Evolutionary conservation across 2,113 vertebrate genomes (phyloP).

Genomic region (Notarius lentiginosus): DNA sequence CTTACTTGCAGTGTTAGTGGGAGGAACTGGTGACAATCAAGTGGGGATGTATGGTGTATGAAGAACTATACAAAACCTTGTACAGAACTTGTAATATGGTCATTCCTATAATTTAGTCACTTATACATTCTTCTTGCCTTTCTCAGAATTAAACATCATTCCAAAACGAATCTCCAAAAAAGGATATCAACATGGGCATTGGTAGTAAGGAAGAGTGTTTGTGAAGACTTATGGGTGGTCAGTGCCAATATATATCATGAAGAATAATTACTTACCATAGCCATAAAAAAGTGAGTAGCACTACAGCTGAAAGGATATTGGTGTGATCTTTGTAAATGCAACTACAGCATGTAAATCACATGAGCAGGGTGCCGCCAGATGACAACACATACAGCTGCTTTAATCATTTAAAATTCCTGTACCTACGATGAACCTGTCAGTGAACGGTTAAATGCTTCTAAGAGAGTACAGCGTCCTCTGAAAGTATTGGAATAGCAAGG

Average conservation of each 20-base stretch:
- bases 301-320: slow-evolving; percentile 29
- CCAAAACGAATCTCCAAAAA: background rate
- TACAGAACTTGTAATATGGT: background rate
- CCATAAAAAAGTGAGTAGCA: slow-evolving; percentile 55
- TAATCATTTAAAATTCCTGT: slow-evolving; percentile 36
- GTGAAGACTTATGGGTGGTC: slow-evolving; percentile 14
- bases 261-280: slow-evolving; percentile 59
- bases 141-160: background rate
- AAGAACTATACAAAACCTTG: background rate
- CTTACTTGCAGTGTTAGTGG: slow-evolving; percentile 42
- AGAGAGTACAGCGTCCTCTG: background rate
- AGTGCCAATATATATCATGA: slow-evolving; percentile 24
- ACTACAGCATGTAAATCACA: slow-evolving; percentile 54
- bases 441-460: background rate
- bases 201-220: slow-evolving; percentile 31
- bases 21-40: background rate
- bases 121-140: background rate
- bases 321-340: slow-evolving; percentile 26
- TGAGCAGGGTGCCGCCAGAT: slow-evolving; percentile 18
- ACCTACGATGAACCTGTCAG: background rate
- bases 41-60: slow-evolving; percentile 6
- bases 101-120: background rate
- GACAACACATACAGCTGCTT: slow-evolving; percentile 39
- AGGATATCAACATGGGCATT: slow-evolving; percentile 1
- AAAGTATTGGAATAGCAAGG: background rate